These are phyloP conservation scores for Calephelis perditalis DNA, from an alignment of 2,888 invertebrate genomes.

Conservation along the genomic window DNA sequence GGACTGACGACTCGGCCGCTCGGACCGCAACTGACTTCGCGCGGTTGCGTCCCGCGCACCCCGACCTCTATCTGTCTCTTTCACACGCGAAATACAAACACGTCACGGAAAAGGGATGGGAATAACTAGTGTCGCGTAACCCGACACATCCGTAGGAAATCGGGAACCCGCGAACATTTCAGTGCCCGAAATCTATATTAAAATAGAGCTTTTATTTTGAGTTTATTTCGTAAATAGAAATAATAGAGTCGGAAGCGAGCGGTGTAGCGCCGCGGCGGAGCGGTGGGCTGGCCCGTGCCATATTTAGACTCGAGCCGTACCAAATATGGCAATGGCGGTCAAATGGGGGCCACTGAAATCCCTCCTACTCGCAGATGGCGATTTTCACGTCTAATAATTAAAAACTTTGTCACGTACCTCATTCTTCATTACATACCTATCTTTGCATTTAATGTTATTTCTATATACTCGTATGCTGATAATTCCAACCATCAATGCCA, in stretches of 20 bases:
- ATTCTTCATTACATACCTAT: slow-evolving; percentile 35
- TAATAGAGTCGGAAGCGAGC: slow-evolving; percentile 75
- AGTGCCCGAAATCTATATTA: slow-evolving; percentile 73
- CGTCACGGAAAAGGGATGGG: slow-evolving; percentile 50
- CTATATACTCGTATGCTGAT: slow-evolving; percentile 19
- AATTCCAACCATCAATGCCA: slow-evolving; percentile 1
- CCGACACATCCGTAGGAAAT: slow-evolving; percentile 75
- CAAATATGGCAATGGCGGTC: slow-evolving; percentile 89
- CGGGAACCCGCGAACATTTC: slow-evolving; percentile 70
- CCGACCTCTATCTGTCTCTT: slow-evolving; percentile 56
- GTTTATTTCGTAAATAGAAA: slow-evolving; percentile 78
- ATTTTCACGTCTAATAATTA: slow-evolving; percentile 76
- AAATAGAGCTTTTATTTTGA: slow-evolving; percentile 77
- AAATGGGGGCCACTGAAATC: slow-evolving; percentile 89
- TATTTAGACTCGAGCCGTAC: slow-evolving; percentile 89
- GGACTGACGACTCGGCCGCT: slow-evolving; percentile 78
- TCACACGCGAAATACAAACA: slow-evolving; percentile 41
- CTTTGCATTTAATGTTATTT: slow-evolving; percentile 31
- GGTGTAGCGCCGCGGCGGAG: slow-evolving; percentile 61
- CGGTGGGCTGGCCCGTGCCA: slow-evolving; percentile 86
- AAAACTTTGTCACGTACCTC: slow-evolving; percentile 71
- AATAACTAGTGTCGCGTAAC: slow-evolving; percentile 54
- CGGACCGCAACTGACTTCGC: slow-evolving; percentile 78
- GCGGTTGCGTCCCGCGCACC: slow-evolving; percentile 60
- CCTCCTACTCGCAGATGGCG: slow-evolving; percentile 81